Percentiles rank a stretch among this genome's conserved stretches.
These are phyloP conservation scores for Eupelmus urozonus DNA, from an alignment of 2,888 invertebrate species.

Conservation along the genomic window DNA sequence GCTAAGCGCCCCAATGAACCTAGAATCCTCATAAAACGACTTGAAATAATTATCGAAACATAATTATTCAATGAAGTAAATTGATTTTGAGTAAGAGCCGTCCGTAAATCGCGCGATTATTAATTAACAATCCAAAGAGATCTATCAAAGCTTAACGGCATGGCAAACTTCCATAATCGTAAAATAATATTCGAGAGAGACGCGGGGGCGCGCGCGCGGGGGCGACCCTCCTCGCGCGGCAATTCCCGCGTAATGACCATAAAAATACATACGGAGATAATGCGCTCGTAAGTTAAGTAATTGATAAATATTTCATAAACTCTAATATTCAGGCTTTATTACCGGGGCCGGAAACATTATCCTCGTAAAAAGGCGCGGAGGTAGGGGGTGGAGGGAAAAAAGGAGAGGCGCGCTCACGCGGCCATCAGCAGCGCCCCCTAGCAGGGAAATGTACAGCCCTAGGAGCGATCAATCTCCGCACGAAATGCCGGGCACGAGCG, in stretches of 20 bases:
- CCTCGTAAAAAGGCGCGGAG: conserved; percentile 36
- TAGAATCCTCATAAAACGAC: too few relatives aligned
- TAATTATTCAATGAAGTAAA: background rate
- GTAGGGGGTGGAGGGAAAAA: conserved; percentile 21
- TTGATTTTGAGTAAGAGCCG: background rate
- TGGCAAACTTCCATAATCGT: conserved; percentile 14
- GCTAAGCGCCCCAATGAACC: too few relatives aligned
- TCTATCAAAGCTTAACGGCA: conserved; percentile 7
- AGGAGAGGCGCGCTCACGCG: too few relatives aligned
- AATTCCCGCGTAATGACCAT: conserved; percentile 23
- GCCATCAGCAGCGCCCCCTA: too few relatives aligned
- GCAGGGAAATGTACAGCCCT: conserved; percentile 38
- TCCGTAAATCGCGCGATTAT: conserved; percentile 9
- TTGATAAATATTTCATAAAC: conserved; percentile 48
- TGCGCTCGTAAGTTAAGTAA: conserved; percentile 24
- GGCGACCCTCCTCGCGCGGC: too few relatives aligned
- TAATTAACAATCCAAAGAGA: conserved; percentile 12
- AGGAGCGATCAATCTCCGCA: conserved; percentile 56
- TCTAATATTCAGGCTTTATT: conserved; percentile 28
- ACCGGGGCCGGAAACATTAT: conserved; percentile 22
- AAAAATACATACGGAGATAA: conserved; percentile 20
- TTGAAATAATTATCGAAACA: too few relatives aligned
- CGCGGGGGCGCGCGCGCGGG: background rate
- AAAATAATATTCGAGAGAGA: background rate
- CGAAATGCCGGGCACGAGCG: conserved; percentile 51